A percentile compares a stretch with the other conserved stretches of the same genome.
Conservation (phyloP, 2,797 vertebrate species). For the Lacerta bilineata region DNA sequence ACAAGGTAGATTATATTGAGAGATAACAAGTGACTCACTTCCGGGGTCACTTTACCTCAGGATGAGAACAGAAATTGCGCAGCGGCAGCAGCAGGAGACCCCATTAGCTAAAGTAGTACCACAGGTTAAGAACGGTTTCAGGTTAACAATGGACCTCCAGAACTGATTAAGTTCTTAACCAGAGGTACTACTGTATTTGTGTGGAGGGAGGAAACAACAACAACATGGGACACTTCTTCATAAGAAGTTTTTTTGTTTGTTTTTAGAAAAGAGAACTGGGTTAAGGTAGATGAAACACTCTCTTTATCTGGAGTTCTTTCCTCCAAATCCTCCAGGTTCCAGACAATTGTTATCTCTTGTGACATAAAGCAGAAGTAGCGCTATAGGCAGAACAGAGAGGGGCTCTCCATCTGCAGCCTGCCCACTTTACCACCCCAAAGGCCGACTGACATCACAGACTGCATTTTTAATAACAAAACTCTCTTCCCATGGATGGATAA, state of each 20-base stretch:
- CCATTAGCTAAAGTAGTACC: too few species aligned
- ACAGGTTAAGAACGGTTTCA: too few species aligned
- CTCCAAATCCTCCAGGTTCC: constrained; percentile 1
- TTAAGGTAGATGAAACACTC: neutral
- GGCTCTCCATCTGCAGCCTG: neutral
- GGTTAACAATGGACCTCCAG: too few species aligned
- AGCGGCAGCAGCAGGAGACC: too few species aligned
- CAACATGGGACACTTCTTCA: neutral
- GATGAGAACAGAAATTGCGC: too few species aligned
- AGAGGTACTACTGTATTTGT: neutral
- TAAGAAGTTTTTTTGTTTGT: neutral
- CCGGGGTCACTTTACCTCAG: too few species aligned
- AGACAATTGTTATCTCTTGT: neutral
- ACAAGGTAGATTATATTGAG: neutral
- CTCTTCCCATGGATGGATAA: neutral
- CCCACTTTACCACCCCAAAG: neutral
- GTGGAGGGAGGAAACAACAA: neutral
- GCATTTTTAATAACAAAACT: neutral
- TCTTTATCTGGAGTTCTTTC: constrained; percentile 1
- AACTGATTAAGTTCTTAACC: too few species aligned
- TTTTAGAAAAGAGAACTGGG: neutral
- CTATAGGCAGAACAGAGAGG: neutral
- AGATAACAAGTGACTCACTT: neutral
- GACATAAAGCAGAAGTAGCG: neutral
- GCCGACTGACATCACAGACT: neutral